Conservation (phyloP, 2,797 vertebrate genomes). For the Melanotaenia pygmaea region DNA sequence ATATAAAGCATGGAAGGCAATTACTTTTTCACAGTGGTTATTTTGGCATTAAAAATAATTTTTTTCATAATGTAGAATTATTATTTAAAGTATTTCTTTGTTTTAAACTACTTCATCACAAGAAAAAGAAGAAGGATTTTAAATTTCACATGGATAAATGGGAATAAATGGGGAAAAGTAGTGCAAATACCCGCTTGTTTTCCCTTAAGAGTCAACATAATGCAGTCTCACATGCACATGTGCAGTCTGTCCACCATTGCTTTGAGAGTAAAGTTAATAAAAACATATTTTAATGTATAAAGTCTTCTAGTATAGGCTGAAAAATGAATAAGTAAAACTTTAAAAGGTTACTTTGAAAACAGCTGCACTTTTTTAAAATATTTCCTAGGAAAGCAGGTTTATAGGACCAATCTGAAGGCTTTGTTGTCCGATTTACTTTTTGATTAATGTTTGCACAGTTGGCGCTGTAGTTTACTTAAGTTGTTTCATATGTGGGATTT, state of each 20-base stretch:
- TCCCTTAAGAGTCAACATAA: too few relatives aligned
- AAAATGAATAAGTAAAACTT: background rate
- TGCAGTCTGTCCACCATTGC: too few relatives aligned
- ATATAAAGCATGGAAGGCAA: background rate
- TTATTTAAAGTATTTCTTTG: background rate
- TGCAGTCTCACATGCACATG: too few relatives aligned
- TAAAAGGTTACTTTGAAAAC: background rate
- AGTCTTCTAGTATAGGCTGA: background rate
- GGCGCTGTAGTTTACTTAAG: background rate
- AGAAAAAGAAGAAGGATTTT: too few relatives aligned
- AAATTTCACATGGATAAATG: too few relatives aligned
- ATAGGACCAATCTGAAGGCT: background rate
- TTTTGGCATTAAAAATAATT: too few relatives aligned
- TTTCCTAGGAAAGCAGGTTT: background rate
- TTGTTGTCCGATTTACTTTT: constrained; percentile 3
- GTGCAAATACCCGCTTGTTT: too few relatives aligned
- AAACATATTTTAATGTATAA: too few relatives aligned
- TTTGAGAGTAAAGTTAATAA: too few relatives aligned
- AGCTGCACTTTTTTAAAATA: background rate
- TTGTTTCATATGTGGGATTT: constrained; percentile 5
- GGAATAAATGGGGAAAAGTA: too few relatives aligned
- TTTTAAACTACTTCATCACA: too few relatives aligned
- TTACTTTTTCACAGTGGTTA: background rate
- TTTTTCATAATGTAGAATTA: background rate
- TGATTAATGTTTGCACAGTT: constrained; percentile 1